phyloP scores from a whole-genome alignment of 2,797 vertebrate genomes.

The Karalla daura region DNA sequence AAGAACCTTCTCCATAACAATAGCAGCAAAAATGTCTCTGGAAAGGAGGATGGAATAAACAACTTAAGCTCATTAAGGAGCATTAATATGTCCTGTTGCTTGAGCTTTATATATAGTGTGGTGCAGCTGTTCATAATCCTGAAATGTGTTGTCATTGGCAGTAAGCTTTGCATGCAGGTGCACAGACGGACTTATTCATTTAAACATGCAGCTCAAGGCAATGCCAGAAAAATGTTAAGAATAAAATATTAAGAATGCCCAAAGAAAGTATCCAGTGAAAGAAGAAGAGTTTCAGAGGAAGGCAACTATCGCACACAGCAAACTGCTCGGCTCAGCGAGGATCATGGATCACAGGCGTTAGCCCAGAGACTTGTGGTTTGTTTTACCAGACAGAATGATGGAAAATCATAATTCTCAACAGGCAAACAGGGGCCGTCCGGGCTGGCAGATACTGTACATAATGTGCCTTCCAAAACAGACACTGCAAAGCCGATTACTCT shows the following conservation, averaged over 20 bases:
- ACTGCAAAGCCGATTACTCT: conserved; percentile 66
- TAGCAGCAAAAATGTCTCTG: neutral
- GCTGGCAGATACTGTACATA: conserved; percentile 13
- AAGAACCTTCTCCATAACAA: neutral
- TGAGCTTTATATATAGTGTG: conserved; percentile 33
- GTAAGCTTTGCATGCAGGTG: conserved; percentile 63
- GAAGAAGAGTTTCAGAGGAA: no score
- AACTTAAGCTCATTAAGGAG: conserved; percentile 68
- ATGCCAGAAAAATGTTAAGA: neutral
- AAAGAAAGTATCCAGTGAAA: neutral
- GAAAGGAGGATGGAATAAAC: conserved; percentile 37
- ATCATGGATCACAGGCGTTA: conserved; percentile 1
- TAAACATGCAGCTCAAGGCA: conserved; percentile 46
- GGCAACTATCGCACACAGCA: neutral
- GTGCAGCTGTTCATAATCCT: conserved; percentile 65
- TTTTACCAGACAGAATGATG: neutral
- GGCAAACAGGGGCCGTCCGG: neutral
- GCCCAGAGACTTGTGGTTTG: neutral
- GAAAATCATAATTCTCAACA: conserved; percentile 10
- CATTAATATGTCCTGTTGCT: conserved; percentile 57
- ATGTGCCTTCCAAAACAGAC: conserved; percentile 42
- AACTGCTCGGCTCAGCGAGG: neutral
- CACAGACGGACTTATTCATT: conserved; percentile 66
- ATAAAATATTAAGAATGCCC: neutral
- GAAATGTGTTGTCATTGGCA: conserved; percentile 16